Conservation (phyloP, 2,113 vertebrate genomes). For the Antennarius striatus region DNA sequence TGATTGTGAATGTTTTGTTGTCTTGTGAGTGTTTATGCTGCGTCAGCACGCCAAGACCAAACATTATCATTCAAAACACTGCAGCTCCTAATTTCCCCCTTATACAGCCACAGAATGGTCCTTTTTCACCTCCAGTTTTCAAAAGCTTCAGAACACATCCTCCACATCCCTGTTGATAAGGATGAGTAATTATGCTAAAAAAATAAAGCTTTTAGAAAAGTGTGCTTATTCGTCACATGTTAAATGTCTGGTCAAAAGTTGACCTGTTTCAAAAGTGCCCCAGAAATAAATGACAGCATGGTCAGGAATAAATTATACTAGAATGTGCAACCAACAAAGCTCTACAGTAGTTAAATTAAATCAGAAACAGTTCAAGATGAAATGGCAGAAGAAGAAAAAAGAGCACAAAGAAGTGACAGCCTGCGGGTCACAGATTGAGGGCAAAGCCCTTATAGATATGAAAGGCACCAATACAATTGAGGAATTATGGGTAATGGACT, state of each 20-base stretch:
- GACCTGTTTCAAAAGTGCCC: not conserved
- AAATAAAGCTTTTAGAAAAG: not conserved
- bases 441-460: constrained; percentile 23
- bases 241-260: constrained; percentile 5
- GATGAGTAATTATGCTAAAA: not conserved
- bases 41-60: no score
- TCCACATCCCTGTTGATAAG: no score
- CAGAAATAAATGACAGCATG: not conserved
- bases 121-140: no score
- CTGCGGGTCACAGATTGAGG: constrained; percentile 29
- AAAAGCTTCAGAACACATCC: no score
- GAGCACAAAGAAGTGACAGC: constrained; percentile 18
- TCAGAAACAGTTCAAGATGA: constrained; percentile 10
- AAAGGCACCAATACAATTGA: constrained; percentile 39
- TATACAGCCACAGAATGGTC: no score
- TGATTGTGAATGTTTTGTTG: no score
- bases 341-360: constrained; percentile 13
- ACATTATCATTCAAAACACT: no score
- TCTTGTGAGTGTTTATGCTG: no score
- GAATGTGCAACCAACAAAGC: constrained; percentile 4
- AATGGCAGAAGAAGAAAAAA: not conserved
- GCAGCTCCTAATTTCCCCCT: no score
- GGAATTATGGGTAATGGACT: constrained; percentile 37
- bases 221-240: no score
- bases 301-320: constrained; percentile 1